phyloP scores from a whole-genome alignment of 35 echinoderm and acorn worm genomes.

The Heliocidaris tuberculata region DNA sequence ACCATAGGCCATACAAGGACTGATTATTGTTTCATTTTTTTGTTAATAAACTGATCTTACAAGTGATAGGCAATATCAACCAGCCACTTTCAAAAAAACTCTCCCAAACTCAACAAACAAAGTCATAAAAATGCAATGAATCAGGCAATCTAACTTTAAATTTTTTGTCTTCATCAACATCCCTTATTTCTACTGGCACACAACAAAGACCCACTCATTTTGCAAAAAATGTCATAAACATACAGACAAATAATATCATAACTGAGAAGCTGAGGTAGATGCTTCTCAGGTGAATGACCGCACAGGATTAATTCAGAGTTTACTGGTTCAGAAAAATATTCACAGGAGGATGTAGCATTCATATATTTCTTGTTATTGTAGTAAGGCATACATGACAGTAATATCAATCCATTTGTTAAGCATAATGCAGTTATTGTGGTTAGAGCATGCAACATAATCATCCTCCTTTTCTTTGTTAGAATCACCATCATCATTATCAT shows the following conservation, averaged over 20 bases:
- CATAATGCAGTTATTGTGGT: neutral
- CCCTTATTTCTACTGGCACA: neutral
- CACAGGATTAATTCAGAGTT: neutral
- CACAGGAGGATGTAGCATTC: neutral
- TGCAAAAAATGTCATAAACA: neutral
- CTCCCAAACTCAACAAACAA: neutral
- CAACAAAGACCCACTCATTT: neutral
- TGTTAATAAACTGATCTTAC: neutral
- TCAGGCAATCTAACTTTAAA: neutral
- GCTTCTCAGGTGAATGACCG: neutral
- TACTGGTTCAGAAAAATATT: neutral
- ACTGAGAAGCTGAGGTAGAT: neutral
- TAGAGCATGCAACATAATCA: neutral
- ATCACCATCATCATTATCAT: neutral
- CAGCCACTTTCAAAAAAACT: neutral
- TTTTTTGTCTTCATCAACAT: neutral
- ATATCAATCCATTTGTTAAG: neutral
- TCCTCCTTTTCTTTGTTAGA: neutral
- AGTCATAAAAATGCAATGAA: neutral
- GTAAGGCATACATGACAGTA: neutral
- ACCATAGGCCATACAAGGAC: neutral
- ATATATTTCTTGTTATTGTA: neutral
- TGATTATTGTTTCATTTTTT: neutral
- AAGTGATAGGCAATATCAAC: neutral
- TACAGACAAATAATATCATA: neutral